These are phyloP conservation scores for Holothuria scabra DNA, from an alignment of 53 echinoderm and acorn worm genomes.

Conservation along the genomic window DNA sequence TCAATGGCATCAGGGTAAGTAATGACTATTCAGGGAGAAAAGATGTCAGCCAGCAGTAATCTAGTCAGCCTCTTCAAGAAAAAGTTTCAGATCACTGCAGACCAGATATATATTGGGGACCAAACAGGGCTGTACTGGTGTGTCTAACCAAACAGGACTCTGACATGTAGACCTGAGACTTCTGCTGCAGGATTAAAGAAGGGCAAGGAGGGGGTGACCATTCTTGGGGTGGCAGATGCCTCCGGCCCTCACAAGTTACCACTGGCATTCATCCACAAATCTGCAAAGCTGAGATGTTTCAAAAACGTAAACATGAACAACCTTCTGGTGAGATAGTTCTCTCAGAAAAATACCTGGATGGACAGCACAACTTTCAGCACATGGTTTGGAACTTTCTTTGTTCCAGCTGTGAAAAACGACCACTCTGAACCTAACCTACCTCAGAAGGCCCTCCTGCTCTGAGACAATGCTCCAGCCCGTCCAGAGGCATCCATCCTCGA, in stretches of 20 bases:
- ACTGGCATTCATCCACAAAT: slow-evolving; percentile 36
- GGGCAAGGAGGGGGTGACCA: slow-evolving; percentile 55
- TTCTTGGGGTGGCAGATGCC: slow-evolving; percentile 61
- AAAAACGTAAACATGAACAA: slow-evolving; percentile 18
- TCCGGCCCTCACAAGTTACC: slow-evolving; percentile 48
- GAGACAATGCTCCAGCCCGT: no score
- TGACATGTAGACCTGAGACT: slow-evolving; percentile 43
- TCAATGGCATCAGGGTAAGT: slow-evolving; percentile 2
- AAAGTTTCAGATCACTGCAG: neutral
- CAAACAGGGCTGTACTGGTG: slow-evolving; percentile 63
- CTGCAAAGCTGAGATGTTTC: slow-evolving; percentile 56
- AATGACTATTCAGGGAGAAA: neutral
- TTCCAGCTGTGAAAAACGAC: neutral
- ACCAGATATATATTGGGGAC: slow-evolving; percentile 58
- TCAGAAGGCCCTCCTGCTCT: slow-evolving; percentile 37
- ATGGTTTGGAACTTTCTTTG: no score
- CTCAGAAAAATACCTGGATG: slow-evolving; percentile 60
- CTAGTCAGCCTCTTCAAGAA: neutral
- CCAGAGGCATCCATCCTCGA: no score
- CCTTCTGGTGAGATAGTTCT: slow-evolving; percentile 25
- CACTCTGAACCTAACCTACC: slow-evolving; percentile 10
- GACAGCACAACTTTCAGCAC: neutral
- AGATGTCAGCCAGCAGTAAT: neutral
- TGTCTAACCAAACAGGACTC: slow-evolving; percentile 46
- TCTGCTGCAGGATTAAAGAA: slow-evolving; percentile 44